A percentile compares a stretch with the other conserved stretches of the same genome.
These are phyloP conservation scores for Metopia argyrocephala DNA, from an alignment of 2,888 invertebrate genomes.

Conservation along the genomic window DNA sequence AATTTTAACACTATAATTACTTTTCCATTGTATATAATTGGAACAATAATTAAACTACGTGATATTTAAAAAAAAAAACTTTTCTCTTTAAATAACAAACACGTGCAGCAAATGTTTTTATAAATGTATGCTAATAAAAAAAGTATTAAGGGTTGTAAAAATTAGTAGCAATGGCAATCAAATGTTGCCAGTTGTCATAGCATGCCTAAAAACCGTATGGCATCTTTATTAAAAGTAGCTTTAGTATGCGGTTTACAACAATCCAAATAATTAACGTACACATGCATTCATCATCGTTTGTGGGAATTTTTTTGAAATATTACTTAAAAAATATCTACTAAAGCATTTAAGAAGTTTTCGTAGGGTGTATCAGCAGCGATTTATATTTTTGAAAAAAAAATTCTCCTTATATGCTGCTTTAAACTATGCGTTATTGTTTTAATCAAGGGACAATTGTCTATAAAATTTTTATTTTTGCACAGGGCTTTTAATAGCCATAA, in stretches of 20 bases:
- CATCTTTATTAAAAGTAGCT: no score
- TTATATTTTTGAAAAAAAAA: no score
- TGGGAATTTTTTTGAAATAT: constrained; percentile 1
- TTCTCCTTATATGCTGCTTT: no score
- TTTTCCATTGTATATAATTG: constrained; percentile 30
- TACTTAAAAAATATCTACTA: no score
- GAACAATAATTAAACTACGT: background rate
- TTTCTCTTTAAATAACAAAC: background rate
- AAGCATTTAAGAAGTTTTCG: no score
- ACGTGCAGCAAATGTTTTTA: constrained; percentile 28
- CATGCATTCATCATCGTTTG: background rate
- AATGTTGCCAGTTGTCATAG: background rate
- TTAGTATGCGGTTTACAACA: no score
- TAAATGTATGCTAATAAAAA: constrained; percentile 21
- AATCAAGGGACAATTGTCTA: no score
- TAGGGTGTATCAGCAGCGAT: no score
- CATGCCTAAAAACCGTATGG: background rate
- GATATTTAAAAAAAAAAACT: background rate
- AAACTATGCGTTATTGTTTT: no score
- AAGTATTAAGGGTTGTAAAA: constrained; percentile 10
- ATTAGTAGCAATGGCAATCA: background rate
- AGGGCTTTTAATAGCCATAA: no score
- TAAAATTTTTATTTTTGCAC: no score
- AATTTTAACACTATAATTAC: constrained; percentile 14
- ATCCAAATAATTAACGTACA: no score